phyloP scores from a whole-genome alignment of 2,888 invertebrate species.

The Scrobipalpa atriplicella region DNA sequence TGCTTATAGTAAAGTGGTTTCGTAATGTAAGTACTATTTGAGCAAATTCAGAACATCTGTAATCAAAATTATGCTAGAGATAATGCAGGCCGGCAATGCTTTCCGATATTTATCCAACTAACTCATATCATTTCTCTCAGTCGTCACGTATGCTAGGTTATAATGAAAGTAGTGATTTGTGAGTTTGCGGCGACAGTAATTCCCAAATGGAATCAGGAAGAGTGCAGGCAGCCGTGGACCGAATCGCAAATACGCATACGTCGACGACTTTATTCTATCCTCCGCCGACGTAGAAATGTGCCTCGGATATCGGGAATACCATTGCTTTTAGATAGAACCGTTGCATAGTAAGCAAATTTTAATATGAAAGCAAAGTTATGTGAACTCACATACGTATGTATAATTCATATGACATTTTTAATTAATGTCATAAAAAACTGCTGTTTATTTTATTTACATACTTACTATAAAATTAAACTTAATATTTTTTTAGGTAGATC shows the following conservation, averaged over 20 bases:
- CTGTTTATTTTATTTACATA: too few species aligned
- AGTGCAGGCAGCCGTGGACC: slow-evolving; percentile 72
- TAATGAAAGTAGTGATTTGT: slow-evolving; percentile 79
- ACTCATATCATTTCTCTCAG: neutral
- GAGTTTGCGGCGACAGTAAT: slow-evolving; percentile 75
- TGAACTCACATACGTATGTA: too few species aligned
- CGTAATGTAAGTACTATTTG: too few species aligned
- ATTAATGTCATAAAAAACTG: too few species aligned
- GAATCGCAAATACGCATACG: slow-evolving; percentile 78
- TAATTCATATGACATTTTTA: too few species aligned
- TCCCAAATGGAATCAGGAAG: slow-evolving; percentile 81
- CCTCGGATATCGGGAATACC: slow-evolving; percentile 22
- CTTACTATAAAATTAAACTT: too few species aligned
- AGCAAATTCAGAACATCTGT: too few species aligned
- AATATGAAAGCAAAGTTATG: neutral
- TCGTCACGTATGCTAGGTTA: slow-evolving; percentile 33
- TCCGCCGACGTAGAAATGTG: slow-evolving; percentile 23
- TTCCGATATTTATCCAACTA: too few species aligned
- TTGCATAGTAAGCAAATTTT: slow-evolving; percentile 1
- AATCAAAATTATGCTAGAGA: too few species aligned
- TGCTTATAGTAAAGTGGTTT: too few species aligned
- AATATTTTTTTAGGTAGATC: too few species aligned
- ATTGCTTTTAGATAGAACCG: slow-evolving; percentile 4
- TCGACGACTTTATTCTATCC: slow-evolving; percentile 65
- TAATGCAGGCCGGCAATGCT: too few species aligned